Evolutionary conservation across 2,888 invertebrate genomes (phyloP).

Genomic region (Acronicta leporina): DNA sequence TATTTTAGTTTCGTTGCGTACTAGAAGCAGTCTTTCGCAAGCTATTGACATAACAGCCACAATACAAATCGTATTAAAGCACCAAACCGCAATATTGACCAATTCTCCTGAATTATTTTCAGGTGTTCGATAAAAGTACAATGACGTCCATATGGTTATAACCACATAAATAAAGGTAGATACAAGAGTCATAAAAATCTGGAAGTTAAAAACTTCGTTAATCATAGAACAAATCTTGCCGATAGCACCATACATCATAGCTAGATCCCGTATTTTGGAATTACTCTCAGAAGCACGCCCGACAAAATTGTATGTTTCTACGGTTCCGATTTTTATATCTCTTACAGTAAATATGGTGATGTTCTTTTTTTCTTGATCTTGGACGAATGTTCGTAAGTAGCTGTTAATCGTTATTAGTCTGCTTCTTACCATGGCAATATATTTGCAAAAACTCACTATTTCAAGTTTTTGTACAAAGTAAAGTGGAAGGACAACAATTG

Average conservation of each 20-base stretch:
- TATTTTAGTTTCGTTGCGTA: constrained; percentile 67
- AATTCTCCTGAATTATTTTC: constrained; percentile 56
- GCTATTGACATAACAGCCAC: constrained; percentile 67
- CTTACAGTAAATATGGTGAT: constrained; percentile 58
- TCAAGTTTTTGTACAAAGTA: constrained; percentile 68
- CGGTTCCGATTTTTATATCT: constrained; percentile 45
- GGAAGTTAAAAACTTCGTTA: constrained; percentile 73
- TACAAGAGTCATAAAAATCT: constrained; percentile 73
- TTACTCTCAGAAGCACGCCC: constrained; percentile 59
- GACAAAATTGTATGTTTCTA: constrained; percentile 58
- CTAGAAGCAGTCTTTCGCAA: constrained; percentile 67
- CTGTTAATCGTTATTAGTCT: constrained; percentile 67
- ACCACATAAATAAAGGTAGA: constrained; percentile 72
- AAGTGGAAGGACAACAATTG: constrained; percentile 50
- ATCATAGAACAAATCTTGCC: constrained; percentile 67
- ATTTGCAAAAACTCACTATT: constrained; percentile 65
- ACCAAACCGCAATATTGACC: constrained; percentile 65
- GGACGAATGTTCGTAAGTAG: constrained; percentile 63
- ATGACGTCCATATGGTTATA: constrained; percentile 69
- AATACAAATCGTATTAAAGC: constrained; percentile 62
- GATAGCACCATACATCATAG: constrained; percentile 66
- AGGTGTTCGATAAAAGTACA: constrained; percentile 63
- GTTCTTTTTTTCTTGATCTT: constrained; percentile 55
- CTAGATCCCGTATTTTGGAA: constrained; percentile 68
- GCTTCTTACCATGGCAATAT: constrained; percentile 63